Conservation (phyloP, 2,888 invertebrate species). For the Meiosimyza platycephala region DNA sequence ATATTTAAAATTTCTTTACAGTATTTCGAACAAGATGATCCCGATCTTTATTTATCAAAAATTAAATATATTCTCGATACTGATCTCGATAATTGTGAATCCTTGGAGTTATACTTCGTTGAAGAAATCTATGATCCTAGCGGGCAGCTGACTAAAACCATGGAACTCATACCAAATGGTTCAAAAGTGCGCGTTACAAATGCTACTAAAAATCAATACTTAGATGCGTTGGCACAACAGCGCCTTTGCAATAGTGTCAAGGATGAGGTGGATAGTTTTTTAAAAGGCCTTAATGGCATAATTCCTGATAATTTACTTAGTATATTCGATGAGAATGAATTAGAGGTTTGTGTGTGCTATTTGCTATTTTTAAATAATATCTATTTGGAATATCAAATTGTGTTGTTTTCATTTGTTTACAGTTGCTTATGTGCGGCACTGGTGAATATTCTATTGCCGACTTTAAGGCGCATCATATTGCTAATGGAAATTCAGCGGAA, state of each 20-base stretch:
- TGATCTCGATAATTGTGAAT: slow-evolving; percentile 81
- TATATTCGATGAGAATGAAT: slow-evolving; percentile 95
- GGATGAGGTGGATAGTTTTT: slow-evolving; percentile 87
- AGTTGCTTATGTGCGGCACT: slow-evolving; percentile 92
- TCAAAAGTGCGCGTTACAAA: slow-evolving; percentile 74
- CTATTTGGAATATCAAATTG: slow-evolving; percentile 38
- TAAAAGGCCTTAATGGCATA: slow-evolving; percentile 89
- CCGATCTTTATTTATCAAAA: slow-evolving; percentile 92
- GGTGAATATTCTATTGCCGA: slow-evolving; percentile 92
- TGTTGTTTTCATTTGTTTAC: slow-evolving; percentile 60
- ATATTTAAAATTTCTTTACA: slow-evolving; percentile 57
- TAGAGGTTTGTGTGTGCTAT: slow-evolving; percentile 77
- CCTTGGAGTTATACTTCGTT: slow-evolving; percentile 86
- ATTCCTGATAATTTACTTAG: slow-evolving; percentile 93
- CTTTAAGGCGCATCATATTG: slow-evolving; percentile 88
- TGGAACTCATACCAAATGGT: slow-evolving; percentile 88
- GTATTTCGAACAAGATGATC: slow-evolving; percentile 97
- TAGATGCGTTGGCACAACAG: slow-evolving; percentile 91
- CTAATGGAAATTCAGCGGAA: slow-evolving; percentile 83
- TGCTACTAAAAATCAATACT: slow-evolving; percentile 75
- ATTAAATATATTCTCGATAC: slow-evolving; percentile 93
- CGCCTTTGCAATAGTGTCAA: slow-evolving; percentile 84
- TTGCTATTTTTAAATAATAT: neutral
- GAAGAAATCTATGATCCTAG: slow-evolving; percentile 88
- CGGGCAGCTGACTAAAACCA: slow-evolving; percentile 81